Percentiles rank a stretch among this genome's conserved stretches.
phyloP scores from a whole-genome alignment of 2,797 vertebrate species.

The Amblyraja radiata region DNA sequence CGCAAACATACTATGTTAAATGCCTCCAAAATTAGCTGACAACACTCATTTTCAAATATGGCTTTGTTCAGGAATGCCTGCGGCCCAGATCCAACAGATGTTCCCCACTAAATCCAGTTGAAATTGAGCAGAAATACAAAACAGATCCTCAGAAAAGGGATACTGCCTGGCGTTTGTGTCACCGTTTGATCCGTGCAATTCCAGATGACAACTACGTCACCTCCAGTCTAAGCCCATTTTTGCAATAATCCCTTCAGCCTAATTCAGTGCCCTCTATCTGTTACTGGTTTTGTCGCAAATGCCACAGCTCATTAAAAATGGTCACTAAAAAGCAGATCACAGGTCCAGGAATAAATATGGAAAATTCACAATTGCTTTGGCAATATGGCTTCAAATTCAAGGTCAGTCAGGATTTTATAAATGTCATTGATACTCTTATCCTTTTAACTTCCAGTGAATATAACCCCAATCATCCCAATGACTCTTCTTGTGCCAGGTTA shows the following conservation, averaged over 20 bases:
- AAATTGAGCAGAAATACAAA: conserved; percentile 10
- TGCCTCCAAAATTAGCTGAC: conserved; percentile 19
- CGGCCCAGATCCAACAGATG: conserved; percentile 27
- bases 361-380: background rate
- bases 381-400: background rate
- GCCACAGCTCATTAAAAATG: background rate
- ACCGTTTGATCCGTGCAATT: background rate
- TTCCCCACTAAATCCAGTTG: background rate
- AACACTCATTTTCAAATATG: conserved; percentile 20
- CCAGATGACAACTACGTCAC: background rate
- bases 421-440: no score
- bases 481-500: no score
- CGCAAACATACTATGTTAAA: conserved; percentile 9
- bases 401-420: background rate
- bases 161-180: background rate
- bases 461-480: no score
- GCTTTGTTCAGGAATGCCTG: conserved; percentile 16
- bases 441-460: no score
- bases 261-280: background rate
- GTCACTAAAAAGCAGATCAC: background rate
- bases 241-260: background rate
- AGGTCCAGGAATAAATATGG: background rate
- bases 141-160: background rate
- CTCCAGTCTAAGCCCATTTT: background rate
- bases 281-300: background rate